Percentiles rank a stretch among this genome's conserved stretches.
These are phyloP conservation scores for Galerucella calmariensis DNA, from an alignment of 2,888 invertebrate genomes.

Conservation along the genomic window DNA sequence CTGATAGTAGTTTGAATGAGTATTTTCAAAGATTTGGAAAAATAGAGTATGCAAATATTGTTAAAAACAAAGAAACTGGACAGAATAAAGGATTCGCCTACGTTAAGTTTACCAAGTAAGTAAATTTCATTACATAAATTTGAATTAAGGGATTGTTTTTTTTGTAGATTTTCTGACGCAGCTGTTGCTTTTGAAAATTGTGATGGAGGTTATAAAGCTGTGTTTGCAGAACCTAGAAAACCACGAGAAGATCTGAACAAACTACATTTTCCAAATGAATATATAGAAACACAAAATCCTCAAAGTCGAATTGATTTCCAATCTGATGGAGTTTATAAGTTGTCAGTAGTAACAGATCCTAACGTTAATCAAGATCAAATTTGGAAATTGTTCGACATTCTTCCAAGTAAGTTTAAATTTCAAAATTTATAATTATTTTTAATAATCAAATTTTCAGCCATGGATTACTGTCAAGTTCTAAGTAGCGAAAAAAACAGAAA, in stretches of 20 bases:
- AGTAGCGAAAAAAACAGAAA: slow-evolving; percentile 66
- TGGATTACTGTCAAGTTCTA: slow-evolving; percentile 72
- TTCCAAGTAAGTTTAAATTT: slow-evolving; percentile 72
- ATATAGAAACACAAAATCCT: too few species aligned
- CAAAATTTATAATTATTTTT: slow-evolving; percentile 1
- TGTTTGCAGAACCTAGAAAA: slow-evolving; percentile 85
- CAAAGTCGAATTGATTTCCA: slow-evolving; percentile 39
- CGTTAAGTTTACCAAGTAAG: slow-evolving; percentile 74
- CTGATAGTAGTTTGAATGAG: slow-evolving; percentile 71
- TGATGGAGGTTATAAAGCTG: slow-evolving; percentile 83
- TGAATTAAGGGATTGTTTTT: too few species aligned
- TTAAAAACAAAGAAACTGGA: slow-evolving; percentile 74
- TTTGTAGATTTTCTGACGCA: slow-evolving; percentile 83
- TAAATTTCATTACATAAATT: slow-evolving; percentile 35
- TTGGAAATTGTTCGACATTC: slow-evolving; percentile 85
- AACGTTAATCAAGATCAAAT: slow-evolving; percentile 78
- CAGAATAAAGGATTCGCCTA: slow-evolving; percentile 81
- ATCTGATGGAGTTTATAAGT: slow-evolving; percentile 70
- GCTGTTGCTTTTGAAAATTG: slow-evolving; percentile 89
- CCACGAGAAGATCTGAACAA: slow-evolving; percentile 31
- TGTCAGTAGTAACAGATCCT: slow-evolving; percentile 81
- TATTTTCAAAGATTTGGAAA: slow-evolving; percentile 72
- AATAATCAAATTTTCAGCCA: slow-evolving; percentile 53
- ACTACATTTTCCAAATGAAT: too few species aligned
- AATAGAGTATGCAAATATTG: slow-evolving; percentile 75